Conservation (phyloP, 2,888 invertebrate genomes). For the Amitus sp. region DNA sequence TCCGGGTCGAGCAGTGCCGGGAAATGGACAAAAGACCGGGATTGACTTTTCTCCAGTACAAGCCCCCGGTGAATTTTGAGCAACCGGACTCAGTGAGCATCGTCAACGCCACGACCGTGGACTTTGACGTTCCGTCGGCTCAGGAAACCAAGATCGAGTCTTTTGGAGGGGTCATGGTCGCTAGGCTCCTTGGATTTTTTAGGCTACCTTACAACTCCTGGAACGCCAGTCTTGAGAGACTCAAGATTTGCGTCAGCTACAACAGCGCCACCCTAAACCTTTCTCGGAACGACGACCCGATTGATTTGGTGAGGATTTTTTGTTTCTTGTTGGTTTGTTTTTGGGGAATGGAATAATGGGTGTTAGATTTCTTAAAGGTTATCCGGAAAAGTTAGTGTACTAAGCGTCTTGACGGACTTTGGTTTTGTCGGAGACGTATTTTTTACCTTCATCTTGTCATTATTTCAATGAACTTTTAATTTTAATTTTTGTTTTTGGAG, state of each 20-base stretch:
- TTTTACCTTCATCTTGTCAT: no score
- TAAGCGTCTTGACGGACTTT: no score
- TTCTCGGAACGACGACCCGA: constrained; percentile 53
- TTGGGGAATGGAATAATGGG: no score
- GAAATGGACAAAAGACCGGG: constrained; percentile 84
- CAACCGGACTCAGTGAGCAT: constrained; percentile 91
- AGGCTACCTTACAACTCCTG: constrained; percentile 75
- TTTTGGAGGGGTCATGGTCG: constrained; percentile 78
- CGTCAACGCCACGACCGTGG: constrained; percentile 85
- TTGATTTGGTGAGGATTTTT: constrained; percentile 51
- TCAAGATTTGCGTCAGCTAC: constrained; percentile 83
- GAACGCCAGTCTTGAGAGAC: constrained; percentile 74
- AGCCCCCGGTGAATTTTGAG: constrained; percentile 85
- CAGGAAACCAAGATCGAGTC: constrained; percentile 75
- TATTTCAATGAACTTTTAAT: no score
- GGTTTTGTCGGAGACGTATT: no score
- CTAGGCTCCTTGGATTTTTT: constrained; percentile 74
- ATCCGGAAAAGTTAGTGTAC: neutral
- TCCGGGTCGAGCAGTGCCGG: constrained; percentile 80
- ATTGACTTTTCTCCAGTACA: constrained; percentile 87
- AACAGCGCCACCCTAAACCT: constrained; percentile 74
- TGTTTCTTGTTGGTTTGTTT: no score
- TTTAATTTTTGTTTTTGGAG: no score
- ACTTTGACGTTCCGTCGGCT: constrained; percentile 79
- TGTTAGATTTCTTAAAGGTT: no score